phyloP scores from a whole-genome alignment of 2,888 invertebrate species.

The Enchytraeus crypticus region DNA sequence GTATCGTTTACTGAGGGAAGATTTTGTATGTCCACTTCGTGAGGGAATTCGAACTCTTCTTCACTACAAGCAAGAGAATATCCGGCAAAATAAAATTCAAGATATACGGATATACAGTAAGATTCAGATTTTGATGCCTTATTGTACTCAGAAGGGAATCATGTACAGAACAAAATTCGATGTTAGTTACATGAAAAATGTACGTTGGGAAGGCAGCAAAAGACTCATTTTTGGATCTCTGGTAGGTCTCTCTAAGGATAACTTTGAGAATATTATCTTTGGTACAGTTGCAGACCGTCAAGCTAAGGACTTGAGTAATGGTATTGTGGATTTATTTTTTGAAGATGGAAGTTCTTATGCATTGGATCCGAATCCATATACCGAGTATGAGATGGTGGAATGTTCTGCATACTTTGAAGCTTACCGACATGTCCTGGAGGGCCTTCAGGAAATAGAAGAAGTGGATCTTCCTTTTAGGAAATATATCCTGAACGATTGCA shows the following conservation, averaged over 20 bases:
- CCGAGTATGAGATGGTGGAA: constrained; percentile 57
- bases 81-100: background rate
- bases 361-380: constrained; percentile 6
- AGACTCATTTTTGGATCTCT: too few relatives aligned
- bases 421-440: constrained; percentile 62
- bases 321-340: constrained; percentile 39
- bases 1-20: too few relatives aligned
- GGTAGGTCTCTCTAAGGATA: constrained; percentile 62
- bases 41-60: constrained; percentile 54
- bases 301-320: constrained; percentile 20
- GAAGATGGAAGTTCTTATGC: constrained; percentile 7
- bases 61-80: background rate
- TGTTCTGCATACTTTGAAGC: constrained; percentile 70
- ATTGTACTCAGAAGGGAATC: constrained; percentile 18
- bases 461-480: constrained; percentile 58
- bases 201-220: constrained; percentile 51
- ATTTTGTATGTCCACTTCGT: too few relatives aligned
- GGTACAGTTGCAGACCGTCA: constrained; percentile 61
- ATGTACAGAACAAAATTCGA: constrained; percentile 14
- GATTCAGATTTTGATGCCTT: constrained; percentile 1
- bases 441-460: constrained; percentile 55
- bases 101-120: constrained; percentile 9
- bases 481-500: constrained; percentile 55
- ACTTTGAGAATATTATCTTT: constrained; percentile 61
- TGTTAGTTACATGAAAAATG: background rate